Conservation (phyloP, 2,797 vertebrate genomes). For the Pristis pectinata region DNA sequence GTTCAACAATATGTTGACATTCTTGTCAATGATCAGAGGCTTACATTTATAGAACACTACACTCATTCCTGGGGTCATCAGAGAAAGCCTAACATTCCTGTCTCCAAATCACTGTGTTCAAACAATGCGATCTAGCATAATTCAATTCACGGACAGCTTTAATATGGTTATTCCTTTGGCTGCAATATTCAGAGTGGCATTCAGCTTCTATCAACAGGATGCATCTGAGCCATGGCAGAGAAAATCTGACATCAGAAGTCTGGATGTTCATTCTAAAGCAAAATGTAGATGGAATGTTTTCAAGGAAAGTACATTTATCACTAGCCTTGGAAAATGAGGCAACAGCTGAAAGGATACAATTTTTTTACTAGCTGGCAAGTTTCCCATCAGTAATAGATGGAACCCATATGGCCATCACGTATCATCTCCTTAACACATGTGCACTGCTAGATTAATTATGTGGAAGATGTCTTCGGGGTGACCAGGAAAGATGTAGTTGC, state of each 20-base stretch:
- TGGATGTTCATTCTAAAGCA: not conserved
- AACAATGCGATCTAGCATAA: not conserved
- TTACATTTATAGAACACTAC: not conserved
- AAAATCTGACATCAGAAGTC: not conserved
- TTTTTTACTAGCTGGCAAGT: not conserved
- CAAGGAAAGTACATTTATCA: slow-evolving; percentile 5
- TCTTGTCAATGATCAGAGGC: not conserved
- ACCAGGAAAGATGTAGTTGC: not conserved
- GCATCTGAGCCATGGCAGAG: not conserved
- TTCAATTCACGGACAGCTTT: not conserved
- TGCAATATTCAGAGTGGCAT: not conserved
- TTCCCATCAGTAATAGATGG: slow-evolving; percentile 24
- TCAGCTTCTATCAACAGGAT: not conserved
- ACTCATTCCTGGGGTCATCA: not conserved
- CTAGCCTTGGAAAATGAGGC: not conserved
- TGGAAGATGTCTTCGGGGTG: not conserved
- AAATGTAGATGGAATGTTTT: not conserved
- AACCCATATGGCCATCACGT: slow-evolving; percentile 15
- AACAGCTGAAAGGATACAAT: slow-evolving; percentile 11
- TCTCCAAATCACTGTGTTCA: not conserved
- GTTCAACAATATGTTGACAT: not conserved
- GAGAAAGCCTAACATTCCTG: not conserved
- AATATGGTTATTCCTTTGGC: no score
- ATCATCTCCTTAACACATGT: not conserved
- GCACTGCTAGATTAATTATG: not conserved